Percentiles rank a stretch among this genome's conserved stretches.
Conservation (phyloP, 2,113 vertebrate genomes). For the Anolis sagrei region DNA sequence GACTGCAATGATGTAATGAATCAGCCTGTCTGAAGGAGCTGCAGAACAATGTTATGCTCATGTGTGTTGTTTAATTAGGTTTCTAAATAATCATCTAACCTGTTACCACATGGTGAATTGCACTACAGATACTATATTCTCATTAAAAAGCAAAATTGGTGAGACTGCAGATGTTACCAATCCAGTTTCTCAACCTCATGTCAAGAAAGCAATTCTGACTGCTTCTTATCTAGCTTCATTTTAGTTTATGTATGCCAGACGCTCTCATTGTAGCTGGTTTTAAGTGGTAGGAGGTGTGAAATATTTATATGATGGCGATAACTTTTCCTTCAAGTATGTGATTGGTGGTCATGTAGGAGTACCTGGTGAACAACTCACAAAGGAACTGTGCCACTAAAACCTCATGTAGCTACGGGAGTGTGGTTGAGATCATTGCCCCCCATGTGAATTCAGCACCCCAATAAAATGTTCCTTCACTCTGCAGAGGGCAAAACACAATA, state of each 20-base stretch:
- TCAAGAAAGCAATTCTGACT: not conserved
- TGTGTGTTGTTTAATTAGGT: not conserved
- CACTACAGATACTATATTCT: not conserved
- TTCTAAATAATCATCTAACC: not conserved
- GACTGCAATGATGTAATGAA: not conserved
- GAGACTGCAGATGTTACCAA: not conserved
- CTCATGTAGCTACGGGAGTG: no score
- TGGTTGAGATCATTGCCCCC: no score
- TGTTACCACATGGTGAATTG: not conserved
- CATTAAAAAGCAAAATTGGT: not conserved
- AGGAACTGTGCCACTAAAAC: not conserved
- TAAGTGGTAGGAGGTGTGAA: not conserved
- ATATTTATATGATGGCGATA: not conserved
- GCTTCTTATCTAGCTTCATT: not conserved
- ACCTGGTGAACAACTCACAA: no score
- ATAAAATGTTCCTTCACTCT: no score
- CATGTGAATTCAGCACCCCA: no score
- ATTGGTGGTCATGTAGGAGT: not conserved
- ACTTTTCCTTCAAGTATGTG: not conserved
- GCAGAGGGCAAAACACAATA: no score
- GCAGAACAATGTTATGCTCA: not conserved
- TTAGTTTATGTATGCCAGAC: not conserved
- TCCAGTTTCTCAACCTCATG: not conserved
- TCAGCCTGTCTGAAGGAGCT: not conserved
- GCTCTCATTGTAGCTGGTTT: not conserved